A percentile compares a stretch with the other conserved stretches of the same genome.
These are phyloP conservation scores for Argyrosomus regius DNA, from an alignment of 2,797 vertebrate species.

Conservation along the genomic window DNA sequence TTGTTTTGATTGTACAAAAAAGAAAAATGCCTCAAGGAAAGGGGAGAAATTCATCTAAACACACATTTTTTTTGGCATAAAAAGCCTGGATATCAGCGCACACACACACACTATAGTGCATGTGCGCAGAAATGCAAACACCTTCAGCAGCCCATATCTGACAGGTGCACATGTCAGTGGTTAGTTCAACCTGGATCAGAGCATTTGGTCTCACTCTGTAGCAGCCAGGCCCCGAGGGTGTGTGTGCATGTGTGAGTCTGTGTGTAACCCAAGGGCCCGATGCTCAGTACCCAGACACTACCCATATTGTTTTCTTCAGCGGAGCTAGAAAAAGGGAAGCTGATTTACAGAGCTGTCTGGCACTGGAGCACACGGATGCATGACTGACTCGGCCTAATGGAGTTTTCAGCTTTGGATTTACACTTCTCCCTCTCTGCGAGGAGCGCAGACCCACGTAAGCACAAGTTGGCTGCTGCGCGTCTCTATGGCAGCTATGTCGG, in stretches of 20 bases:
- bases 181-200: constrained; percentile 82
- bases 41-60: background rate
- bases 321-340: constrained; percentile 70
- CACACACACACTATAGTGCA: constrained; percentile 21
- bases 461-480: constrained; percentile 41
- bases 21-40: background rate
- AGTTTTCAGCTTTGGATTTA: constrained; percentile 84
- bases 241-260: constrained; percentile 41
- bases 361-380: constrained; percentile 75
- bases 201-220: constrained; percentile 79
- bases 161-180: constrained; percentile 83
- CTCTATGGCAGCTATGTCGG: constrained; percentile 46
- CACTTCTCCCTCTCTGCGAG: constrained; percentile 73
- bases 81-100: constrained; percentile 4
- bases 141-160: constrained; percentile 72
- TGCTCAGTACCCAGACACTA: constrained; percentile 75
- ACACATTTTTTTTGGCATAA: background rate
- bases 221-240: constrained; percentile 67
- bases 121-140: constrained; percentile 52
- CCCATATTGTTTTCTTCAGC: constrained; percentile 81
- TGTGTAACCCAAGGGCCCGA: constrained; percentile 56
- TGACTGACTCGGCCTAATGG: constrained; percentile 81
- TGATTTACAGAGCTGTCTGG: constrained; percentile 85
- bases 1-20: background rate
- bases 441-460: constrained; percentile 40